Base-by-base conservation (phyloP, 2,888 invertebrate genomes). In the Mesochorus sp. region DNA sequence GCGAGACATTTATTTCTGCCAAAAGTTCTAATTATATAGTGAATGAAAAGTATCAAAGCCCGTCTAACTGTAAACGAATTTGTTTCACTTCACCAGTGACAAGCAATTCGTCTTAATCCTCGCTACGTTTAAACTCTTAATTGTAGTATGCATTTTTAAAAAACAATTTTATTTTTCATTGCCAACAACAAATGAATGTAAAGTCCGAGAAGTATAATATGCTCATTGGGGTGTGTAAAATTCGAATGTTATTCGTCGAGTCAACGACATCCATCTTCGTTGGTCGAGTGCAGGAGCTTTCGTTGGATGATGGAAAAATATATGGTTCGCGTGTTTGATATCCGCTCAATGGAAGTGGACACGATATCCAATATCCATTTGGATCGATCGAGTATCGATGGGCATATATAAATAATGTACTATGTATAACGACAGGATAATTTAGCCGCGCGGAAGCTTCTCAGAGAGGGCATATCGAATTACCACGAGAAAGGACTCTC, bases 291-390 rank as follows among this genome's bases (percentile, higher is more conserved):
- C 6, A 19, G 17, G 19, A 3, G 5, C 6, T 51, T 66, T 21
- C 51, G 19, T 26, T 8, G 24, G 19, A 28, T n/a, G n/a, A n/a
- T n/a, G n/a, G n/a, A n/a, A n/a, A n/a, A n/a, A n/a, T n/a, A n/a
- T n/a, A n/a, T n/a, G n/a, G 8, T 10, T 31, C 12, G 34, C 51
- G 39, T n/a, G 53, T 39, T 31, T 28, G 34, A 44, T 31, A 26
- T 37, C 14, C 10, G 34, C 37, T 31, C 49, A 17, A 19, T 10
- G 17, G 17, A 8, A 37, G 37, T 14, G 21, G 47, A 59, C 14
- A 14, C 61, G 26, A 39, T 61, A 71, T 71, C 61, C 51, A 47
- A 61, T 71, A 71, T 61, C 51, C 51, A 34, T 21, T 47, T n/a
- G 26, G 17, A 71, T 71, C 61, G 51, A 61, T 39, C 39, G 39